Percentiles rank a stretch among this genome's conserved stretches.
phyloP scores from a whole-genome alignment of 2,113 vertebrate genomes.

The Lasiurus cinereus region DNA sequence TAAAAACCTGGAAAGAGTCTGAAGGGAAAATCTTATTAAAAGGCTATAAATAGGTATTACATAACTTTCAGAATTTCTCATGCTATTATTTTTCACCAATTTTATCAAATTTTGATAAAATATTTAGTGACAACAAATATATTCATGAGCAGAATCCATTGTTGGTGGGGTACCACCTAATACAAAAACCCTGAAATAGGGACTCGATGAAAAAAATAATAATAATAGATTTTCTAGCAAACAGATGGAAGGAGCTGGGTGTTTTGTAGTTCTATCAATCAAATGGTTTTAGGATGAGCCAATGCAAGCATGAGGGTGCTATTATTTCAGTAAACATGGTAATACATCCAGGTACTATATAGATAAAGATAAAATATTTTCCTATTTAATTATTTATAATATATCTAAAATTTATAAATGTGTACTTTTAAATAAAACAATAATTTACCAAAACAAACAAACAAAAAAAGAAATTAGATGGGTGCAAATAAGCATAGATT shows the following conservation, averaged over 20 bases:
- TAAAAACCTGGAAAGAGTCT: background rate
- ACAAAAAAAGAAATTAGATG: background rate
- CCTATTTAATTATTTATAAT: background rate
- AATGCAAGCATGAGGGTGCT: background rate
- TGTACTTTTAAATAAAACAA: background rate
- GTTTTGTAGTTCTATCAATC: background rate
- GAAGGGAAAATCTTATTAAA: background rate
- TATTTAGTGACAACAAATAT: constrained; percentile 1
- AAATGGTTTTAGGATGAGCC: background rate
- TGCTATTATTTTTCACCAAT: background rate
- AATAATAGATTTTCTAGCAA: background rate
- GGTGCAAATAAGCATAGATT: background rate
- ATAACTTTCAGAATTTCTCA: background rate
- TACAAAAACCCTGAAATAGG: background rate
- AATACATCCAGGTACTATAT: background rate
- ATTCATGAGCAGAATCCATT: background rate
- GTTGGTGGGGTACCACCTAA: background rate
- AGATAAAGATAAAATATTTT: background rate
- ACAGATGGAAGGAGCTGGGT: background rate
- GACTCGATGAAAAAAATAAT: background rate
- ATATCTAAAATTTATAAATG: background rate
- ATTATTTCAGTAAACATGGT: background rate
- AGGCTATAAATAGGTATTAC: background rate
- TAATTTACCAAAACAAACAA: background rate
- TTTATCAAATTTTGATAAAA: background rate